Base-by-base conservation (phyloP, 2,888 invertebrate species). In the Eutolmus rufibarbis region DNA sequence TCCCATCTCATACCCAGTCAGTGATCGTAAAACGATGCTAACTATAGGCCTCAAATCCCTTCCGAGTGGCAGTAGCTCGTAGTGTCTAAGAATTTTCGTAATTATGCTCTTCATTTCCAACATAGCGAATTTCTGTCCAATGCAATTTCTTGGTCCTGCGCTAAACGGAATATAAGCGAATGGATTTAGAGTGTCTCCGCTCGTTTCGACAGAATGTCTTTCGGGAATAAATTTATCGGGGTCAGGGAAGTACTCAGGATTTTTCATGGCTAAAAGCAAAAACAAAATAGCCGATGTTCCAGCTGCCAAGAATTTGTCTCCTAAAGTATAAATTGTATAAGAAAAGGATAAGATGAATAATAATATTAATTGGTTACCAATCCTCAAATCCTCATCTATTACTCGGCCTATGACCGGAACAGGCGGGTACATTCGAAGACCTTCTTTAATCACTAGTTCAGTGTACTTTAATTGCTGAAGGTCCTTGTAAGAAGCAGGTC, bases 401-500 rank as follows among this genome's bases (percentile, higher is more conserved):
- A 88, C 90, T 81, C 96, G 93, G 5, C 94, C 94, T 78, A 96
- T 93, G 14, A 95, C 93, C 43, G 94, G 94, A 16, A 96, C 95
- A 76, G 95, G 95, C 0, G 96, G 96, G 89, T 94, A 95, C 1
- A 96, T 90, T 56, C 96, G 92, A 87, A 96, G 89, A 0, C 95
- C 93, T 90, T 96, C 96, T 90, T 95, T 96, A 74, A 96, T 94
- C 78, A 95, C 95, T 89, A 94, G 94, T 89, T 95, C 95, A 86
- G 96, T 92, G 88, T 92, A 92, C 9, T 89, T 89, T 8, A 92
- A 88, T 1, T 90, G 87, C 0, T 90, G 90, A 3, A 92, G 88
- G 57, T 91, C 89, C 0, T 89, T 79, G 34, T 90, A 88, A 46
- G 86, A 90, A 0, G 91, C 86, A 0, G 90, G 34, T 3, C 89